A percentile compares a stretch with the other conserved stretches of the same genome.
Evolutionary conservation across 1,140 invertebrate genomes (phyloP).

Genomic region (Trichomalopsis sarcophagae): DNA sequence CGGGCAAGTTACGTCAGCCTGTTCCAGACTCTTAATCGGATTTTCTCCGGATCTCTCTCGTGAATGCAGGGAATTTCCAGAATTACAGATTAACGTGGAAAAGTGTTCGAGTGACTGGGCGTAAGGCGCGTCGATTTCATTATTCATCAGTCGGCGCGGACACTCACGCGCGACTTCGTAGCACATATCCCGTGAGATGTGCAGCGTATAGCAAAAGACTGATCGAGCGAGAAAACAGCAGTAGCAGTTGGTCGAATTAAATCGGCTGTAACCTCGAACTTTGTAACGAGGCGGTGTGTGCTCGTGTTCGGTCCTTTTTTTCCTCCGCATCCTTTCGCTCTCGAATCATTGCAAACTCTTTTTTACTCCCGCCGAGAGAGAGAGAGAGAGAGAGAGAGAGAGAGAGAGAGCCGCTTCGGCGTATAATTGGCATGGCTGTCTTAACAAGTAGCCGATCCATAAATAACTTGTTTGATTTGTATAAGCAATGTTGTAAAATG

Average conservation of each 20-base stretch:
- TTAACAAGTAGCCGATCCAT: neutral
- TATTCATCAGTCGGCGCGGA: neutral
- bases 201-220: neutral
- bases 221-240: conserved; percentile 19
- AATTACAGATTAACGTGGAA: neutral
- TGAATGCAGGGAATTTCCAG: neutral
- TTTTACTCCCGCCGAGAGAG: neutral
- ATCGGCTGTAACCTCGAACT: neutral
- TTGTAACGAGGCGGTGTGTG: neutral
- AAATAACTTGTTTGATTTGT: conserved; percentile 29
- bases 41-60: no score
- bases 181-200: neutral
- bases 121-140: neutral
- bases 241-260: neutral
- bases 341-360: conserved; percentile 21
- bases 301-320: neutral
- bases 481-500: neutral
- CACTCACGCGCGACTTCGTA: neutral
- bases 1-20: no score
- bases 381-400: neutral
- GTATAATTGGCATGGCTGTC: conserved; percentile 23
- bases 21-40: no score
- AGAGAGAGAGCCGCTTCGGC: neutral
- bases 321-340: neutral
- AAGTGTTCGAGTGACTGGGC: no score